Evolutionary conservation across 2,888 invertebrate genomes (phyloP).

Genomic region (Agrilus biguttatus): DNA sequence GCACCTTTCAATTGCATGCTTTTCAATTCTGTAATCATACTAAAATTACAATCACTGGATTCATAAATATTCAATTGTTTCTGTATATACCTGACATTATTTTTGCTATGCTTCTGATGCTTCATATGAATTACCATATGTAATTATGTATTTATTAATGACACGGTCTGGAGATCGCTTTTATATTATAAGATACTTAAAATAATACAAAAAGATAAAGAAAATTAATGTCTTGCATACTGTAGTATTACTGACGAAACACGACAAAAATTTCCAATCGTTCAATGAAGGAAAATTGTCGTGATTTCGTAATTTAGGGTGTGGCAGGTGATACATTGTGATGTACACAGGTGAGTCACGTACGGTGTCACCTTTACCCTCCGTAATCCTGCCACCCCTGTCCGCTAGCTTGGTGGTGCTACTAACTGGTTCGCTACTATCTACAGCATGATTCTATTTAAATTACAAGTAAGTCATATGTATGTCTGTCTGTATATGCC

Average conservation of each 20-base stretch:
- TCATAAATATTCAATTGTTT: constrained; percentile 5
- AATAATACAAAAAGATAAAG: too few relatives aligned
- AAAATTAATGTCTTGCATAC: too few relatives aligned
- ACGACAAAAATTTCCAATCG: too few relatives aligned
- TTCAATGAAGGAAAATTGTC: too few relatives aligned
- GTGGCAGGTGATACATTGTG: constrained; percentile 1
- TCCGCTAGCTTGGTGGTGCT: constrained; percentile 22
- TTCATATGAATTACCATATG: not conserved
- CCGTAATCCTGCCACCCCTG: constrained; percentile 25
- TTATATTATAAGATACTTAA: too few relatives aligned
- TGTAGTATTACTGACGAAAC: too few relatives aligned
- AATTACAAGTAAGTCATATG: constrained; percentile 13
- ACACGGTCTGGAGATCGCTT: too few relatives aligned
- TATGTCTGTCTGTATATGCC: constrained; percentile 14
- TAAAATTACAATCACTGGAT: constrained; percentile 12
- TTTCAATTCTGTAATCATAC: constrained; percentile 3
- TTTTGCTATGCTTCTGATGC: not conserved
- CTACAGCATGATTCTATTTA: constrained; percentile 20
- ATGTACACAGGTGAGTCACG: constrained; percentile 22
- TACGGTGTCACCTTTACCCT: constrained; percentile 11
- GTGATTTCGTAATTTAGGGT: constrained; percentile 1
- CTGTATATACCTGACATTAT: too few relatives aligned
- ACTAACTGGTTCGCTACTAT: constrained; percentile 24
- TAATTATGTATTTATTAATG: not conserved
- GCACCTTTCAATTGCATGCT: too few relatives aligned